A percentile compares a stretch with the other conserved stretches of the same genome.
These are phyloP conservation scores for Crypturellus tataupa DNA, from an alignment of 2,797 vertebrate species.

Conservation along the genomic window DNA sequence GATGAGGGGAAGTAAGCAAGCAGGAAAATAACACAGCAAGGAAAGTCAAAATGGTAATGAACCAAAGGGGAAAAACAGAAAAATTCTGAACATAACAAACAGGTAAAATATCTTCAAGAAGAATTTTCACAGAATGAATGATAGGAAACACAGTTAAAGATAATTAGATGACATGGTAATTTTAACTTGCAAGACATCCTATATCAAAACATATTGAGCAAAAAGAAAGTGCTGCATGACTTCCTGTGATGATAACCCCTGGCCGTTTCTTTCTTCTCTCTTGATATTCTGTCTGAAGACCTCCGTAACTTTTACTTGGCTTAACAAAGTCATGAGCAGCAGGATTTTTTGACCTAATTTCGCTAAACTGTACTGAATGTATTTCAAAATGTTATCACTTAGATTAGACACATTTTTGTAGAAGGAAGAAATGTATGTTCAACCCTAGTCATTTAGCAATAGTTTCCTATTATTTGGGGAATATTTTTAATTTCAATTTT, in stretches of 20 bases:
- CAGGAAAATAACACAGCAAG: not conserved
- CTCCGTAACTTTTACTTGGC: not conserved
- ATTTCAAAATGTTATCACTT: not conserved
- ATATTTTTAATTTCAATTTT: not conserved
- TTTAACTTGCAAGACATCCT: not conserved
- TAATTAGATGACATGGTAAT: not conserved
- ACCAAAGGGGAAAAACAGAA: not conserved
- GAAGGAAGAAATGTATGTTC: not conserved
- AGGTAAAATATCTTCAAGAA: not conserved
- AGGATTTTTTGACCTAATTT: not conserved
- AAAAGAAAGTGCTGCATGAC: fast-evolving
- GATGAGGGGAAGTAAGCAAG: not conserved
- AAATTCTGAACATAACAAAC: not conserved
- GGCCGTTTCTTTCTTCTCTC: not conserved
- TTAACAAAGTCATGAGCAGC: not conserved
- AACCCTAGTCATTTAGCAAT: not conserved
- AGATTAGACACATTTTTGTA: not conserved
- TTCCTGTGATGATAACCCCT: not conserved
- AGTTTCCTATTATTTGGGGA: not conserved
- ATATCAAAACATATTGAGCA: not conserved
- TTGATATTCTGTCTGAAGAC: not conserved
- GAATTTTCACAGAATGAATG: not conserved
- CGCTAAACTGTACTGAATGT: not conserved
- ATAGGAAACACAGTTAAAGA: not conserved
- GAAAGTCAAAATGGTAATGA: not conserved